These are phyloP conservation scores for Batillaria attramentaria DNA, from an alignment of 1,140 invertebrate genomes.

Conservation along the genomic window DNA sequence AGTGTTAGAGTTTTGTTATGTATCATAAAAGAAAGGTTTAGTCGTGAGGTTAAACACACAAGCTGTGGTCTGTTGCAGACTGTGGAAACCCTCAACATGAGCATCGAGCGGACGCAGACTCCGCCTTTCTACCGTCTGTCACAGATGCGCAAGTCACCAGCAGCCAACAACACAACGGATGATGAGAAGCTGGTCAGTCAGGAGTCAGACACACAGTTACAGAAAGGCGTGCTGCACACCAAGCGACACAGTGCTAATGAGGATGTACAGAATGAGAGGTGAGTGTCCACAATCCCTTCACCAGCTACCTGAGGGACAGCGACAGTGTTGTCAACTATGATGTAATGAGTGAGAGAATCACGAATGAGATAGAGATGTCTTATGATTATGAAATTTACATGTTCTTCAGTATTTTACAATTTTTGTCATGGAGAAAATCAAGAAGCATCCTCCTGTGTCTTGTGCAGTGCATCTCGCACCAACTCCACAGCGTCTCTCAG, in stretches of 20 bases:
- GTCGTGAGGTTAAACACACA: too few relatives aligned
- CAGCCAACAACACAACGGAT: slow-evolving; percentile 56
- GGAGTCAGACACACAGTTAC: slow-evolving; percentile 66
- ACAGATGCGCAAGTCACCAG: slow-evolving; percentile 71
- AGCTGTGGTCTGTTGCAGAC: too few relatives aligned
- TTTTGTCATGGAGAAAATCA: too few relatives aligned
- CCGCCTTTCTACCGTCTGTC: slow-evolving; percentile 97
- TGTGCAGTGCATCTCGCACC: slow-evolving; percentile 42
- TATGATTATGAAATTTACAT: too few relatives aligned
- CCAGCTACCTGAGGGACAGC: too few relatives aligned
- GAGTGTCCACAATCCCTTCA: neutral
- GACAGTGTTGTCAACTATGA: too few relatives aligned
- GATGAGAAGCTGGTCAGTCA: slow-evolving; percentile 63
- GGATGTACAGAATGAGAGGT: slow-evolving; percentile 67
- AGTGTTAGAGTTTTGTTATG: too few relatives aligned
- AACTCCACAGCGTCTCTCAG: slow-evolving; percentile 46
- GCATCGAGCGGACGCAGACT: slow-evolving; percentile 96
- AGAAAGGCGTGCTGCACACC: slow-evolving; percentile 91
- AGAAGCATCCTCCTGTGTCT: neutral
- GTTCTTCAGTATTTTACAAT: too few relatives aligned
- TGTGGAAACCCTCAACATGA: slow-evolving; percentile 94
- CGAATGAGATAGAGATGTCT: too few relatives aligned
- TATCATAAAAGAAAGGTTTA: too few relatives aligned
- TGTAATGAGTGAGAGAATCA: too few relatives aligned
- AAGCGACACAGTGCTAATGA: slow-evolving; percentile 96